phyloP scores from a whole-genome alignment of 23 tunicate species.

The Styela plicata region DNA sequence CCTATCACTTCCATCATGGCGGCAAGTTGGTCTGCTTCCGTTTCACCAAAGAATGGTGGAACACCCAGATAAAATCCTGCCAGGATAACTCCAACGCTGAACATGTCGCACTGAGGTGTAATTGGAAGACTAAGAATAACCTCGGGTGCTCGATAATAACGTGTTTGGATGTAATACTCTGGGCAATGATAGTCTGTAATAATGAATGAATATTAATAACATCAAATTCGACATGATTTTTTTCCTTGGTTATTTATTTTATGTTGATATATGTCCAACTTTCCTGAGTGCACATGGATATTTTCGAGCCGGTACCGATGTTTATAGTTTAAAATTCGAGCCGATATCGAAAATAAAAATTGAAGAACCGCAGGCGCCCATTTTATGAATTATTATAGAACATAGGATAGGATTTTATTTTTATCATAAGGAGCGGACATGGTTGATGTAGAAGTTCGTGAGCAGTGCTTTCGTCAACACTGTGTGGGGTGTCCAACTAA shows the following conservation, averaged over 20 bases:
- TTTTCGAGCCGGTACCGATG: too few relatives aligned
- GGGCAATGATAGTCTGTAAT: slow-evolving; percentile 48
- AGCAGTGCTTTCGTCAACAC: too few relatives aligned
- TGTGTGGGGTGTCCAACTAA: too few relatives aligned
- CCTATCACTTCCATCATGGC: slow-evolving; percentile 99
- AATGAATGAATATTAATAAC: background rate
- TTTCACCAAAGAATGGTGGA: slow-evolving; percentile 94
- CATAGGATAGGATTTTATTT: too few relatives aligned
- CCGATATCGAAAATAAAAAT: too few relatives aligned
- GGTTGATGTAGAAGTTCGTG: too few relatives aligned
- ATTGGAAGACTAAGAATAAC: slow-evolving; percentile 77
- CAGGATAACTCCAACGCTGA: slow-evolving; percentile 92
- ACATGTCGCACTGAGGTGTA: slow-evolving; percentile 79
- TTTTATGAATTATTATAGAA: too few relatives aligned
- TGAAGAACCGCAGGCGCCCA: too few relatives aligned
- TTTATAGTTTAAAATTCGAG: background rate
- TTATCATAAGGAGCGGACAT: too few relatives aligned
- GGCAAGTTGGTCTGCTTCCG: slow-evolving; percentile 86
- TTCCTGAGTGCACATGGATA: too few relatives aligned
- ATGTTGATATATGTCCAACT: too few relatives aligned
- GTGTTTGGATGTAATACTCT: slow-evolving; percentile 85
- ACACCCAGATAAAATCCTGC: slow-evolving; percentile 70
- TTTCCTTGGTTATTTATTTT: too few relatives aligned
- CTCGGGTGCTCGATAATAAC: slow-evolving; percentile 94
- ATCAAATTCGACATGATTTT: background rate